Evolutionary conservation across 2,113 vertebrate genomes (phyloP).

Genomic region (Dipodomys ordii): DNA sequence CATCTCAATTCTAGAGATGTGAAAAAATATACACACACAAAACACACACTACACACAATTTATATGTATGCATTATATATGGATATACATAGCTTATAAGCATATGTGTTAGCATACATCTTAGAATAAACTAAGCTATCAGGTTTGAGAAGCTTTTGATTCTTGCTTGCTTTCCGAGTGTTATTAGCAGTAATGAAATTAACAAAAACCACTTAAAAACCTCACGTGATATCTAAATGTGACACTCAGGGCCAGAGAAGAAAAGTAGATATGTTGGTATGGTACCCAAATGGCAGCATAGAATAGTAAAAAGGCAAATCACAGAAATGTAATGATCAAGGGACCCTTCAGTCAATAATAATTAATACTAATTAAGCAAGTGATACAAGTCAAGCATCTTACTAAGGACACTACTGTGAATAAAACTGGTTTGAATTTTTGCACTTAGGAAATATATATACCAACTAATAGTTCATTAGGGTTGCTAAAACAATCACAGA

Average conservation of each 20-base stretch:
- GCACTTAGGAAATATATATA: neutral
- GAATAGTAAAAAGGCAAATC: neutral
- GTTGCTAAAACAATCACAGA: neutral
- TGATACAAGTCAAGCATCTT: neutral
- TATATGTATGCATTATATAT: neutral
- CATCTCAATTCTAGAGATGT: neutral
- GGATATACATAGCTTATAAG: neutral
- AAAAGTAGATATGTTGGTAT: neutral
- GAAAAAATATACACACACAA: neutral
- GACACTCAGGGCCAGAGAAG: neutral
- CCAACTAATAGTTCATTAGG: neutral
- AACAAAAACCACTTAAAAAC: neutral
- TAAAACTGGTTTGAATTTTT: neutral
- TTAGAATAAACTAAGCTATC: neutral
- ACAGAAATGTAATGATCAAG: neutral
- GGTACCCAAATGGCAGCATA: neutral
- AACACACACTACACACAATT: neutral
- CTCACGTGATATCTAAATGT: neutral
- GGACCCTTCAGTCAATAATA: neutral
- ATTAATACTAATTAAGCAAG: slow-evolving; percentile 1
- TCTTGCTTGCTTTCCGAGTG: neutral
- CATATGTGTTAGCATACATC: neutral
- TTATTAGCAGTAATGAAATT: neutral
- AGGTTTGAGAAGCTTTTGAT: slow-evolving; percentile 3
- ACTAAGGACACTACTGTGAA: neutral